phyloP scores from a whole-genome alignment of 2,888 invertebrate species.

The Agonum fuliginosum region DNA sequence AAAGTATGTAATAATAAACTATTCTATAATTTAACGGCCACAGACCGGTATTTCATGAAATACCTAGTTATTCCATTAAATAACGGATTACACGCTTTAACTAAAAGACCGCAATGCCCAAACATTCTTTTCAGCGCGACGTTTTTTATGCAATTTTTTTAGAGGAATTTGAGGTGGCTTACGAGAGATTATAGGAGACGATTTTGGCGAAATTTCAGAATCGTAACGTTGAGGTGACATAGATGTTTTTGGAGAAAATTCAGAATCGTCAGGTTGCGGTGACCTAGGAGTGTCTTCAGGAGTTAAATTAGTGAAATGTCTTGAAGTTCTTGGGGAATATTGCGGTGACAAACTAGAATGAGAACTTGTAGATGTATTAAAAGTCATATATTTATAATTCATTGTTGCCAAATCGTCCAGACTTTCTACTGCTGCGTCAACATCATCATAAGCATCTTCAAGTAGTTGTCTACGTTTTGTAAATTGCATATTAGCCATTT shows the following conservation, averaged over 20 bases:
- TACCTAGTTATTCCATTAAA: too few relatives aligned
- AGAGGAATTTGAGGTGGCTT: background rate
- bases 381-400: background rate
- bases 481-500: constrained; percentile 16
- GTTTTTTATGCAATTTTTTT: too few relatives aligned
- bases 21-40: too few relatives aligned
- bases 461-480: constrained; percentile 14
- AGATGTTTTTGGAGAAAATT: too few relatives aligned
- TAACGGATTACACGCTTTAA: too few relatives aligned
- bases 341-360: background rate
- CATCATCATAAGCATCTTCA: constrained; percentile 40
- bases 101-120: constrained; percentile 51
- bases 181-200: background rate
- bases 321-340: background rate
- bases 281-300: too few relatives aligned
- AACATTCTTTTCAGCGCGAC: too few relatives aligned
- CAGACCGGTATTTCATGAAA: too few relatives aligned
- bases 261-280: too few relatives aligned
- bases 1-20: too few relatives aligned
- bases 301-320: background rate
- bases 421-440: constrained; percentile 35
- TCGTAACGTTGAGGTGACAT: background rate
- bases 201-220: background rate
- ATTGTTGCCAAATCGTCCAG: background rate
- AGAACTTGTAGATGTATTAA: background rate